Base-by-base conservation (phyloP, 2,888 invertebrate species). In the Caenorhabditis plicata region DNA sequence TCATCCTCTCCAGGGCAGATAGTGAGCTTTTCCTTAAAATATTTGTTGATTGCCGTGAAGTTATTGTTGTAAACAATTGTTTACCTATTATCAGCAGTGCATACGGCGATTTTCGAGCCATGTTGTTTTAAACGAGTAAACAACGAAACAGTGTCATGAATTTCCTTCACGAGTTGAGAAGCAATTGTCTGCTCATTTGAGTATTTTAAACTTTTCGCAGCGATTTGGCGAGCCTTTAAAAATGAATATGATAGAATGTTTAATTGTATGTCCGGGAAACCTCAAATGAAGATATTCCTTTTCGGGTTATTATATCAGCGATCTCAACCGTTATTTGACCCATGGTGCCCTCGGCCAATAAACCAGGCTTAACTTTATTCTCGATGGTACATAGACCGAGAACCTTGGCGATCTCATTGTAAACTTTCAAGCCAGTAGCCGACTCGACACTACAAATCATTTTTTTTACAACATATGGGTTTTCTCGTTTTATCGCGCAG, bases 81-180 rank as follows among this genome's bases (percentile, higher is more conserved):
- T 26, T n/a, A 75, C 75, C 78, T 66, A 52, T 80, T 81, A 66
- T 84, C 84, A 15, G 83, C 80, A 0, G 83, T 84, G 53, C 83
- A 83, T 17, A 84, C 75, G 26, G 83, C 83, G 29, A 84, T 80
- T 57, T 84, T 83, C 19, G 83, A 74, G 32, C 77, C 77, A 60
- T 82, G 77, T 22, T 68, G 64, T 50, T 81, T 80, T 3, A 84
- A 73, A 27, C 81, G 75, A 39, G 74, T 68, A 66, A 84, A 84
- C 49, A 84, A 63, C 3, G 77, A 76, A 38, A 73, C 70, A n/a
- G 83, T 66, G 48, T 83, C 81, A 20, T 81, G 77, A 9, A 84
- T 68, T 23, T 81, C 73, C 61, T 81, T 80, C 32, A 83, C 69
- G 8, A 75, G 67, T 20, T 77, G 72, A 5, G 71, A 43, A 0